Evolutionary conservation across 2,888 invertebrate species (phyloP).

Genomic region (Caenorhabditis plicata): DNA sequence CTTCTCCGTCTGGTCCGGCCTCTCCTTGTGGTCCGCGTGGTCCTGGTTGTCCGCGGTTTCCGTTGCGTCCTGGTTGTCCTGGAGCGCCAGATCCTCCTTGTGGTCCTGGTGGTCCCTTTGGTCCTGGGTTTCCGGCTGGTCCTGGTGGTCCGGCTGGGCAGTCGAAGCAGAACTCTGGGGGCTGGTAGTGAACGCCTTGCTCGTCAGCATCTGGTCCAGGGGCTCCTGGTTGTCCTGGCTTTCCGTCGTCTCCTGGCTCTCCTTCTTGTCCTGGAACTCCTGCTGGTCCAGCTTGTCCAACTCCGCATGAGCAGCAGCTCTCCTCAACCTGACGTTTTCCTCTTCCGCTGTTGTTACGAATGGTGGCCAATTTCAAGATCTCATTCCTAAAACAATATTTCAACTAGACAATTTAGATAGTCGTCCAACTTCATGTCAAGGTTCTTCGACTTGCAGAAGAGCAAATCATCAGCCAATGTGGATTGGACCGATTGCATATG

Average conservation of each 20-base stretch:
- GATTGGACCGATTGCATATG: conserved; percentile 57
- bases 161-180: conserved; percentile 30
- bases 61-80: conserved; percentile 29
- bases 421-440: conserved; percentile 19
- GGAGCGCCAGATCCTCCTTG: conserved; percentile 36
- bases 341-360: conserved; percentile 19
- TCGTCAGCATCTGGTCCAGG: conserved; percentile 36
- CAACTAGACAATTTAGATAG: neutral
- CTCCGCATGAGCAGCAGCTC: conserved; percentile 33
- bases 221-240: conserved; percentile 29
- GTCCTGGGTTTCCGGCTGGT: conserved; percentile 43
- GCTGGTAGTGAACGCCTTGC: conserved; percentile 26
- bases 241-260: conserved; percentile 31
- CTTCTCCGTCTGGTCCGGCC: conserved; percentile 40
- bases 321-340: conserved; percentile 31
- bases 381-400: conserved; percentile 7
- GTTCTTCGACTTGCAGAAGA: conserved; percentile 48
- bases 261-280: conserved; percentile 40
- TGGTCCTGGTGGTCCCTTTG: conserved; percentile 48
- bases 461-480: conserved; percentile 52
- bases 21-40: conserved; percentile 40
- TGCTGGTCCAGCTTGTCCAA: conserved; percentile 33
- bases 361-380: conserved; percentile 8
- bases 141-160: conserved; percentile 48
- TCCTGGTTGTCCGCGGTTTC: conserved; percentile 42